Conservation (phyloP, 2,888 invertebrate genomes). For the Callyntrura sp. region DNA sequence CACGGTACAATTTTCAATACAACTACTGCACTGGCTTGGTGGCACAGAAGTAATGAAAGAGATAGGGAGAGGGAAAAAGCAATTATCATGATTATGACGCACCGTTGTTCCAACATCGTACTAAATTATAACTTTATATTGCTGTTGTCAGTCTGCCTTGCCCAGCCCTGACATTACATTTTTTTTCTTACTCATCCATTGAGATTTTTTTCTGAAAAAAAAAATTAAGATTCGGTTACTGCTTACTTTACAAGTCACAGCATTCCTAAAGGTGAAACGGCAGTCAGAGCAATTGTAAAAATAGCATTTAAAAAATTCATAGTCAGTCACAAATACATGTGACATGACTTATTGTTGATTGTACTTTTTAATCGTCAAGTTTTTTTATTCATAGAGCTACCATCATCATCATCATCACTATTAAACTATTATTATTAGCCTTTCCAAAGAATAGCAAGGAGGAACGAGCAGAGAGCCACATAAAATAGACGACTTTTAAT, state of each 20-base stretch:
- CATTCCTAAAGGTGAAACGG: neutral
- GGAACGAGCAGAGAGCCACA: neutral
- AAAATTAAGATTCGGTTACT: neutral
- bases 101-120: neutral
- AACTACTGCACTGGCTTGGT: neutral
- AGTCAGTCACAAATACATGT: neutral
- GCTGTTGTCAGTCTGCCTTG: constrained; percentile 1
- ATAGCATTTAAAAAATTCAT: neutral
- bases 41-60: neutral
- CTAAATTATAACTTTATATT: constrained; percentile 19
- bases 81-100: constrained; percentile 9
- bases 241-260: neutral
- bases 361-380: too few relatives aligned
- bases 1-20: neutral
- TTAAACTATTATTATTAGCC: neutral
- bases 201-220: neutral
- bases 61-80: constrained; percentile 10
- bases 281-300: neutral
- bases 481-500: constrained; percentile 50
- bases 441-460: neutral
- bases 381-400: neutral
- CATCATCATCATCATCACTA: neutral
- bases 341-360: too few relatives aligned
- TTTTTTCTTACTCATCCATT: neutral
- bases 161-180: too few relatives aligned